Percentiles rank a stretch among this genome's conserved stretches.
Conservation (phyloP, 2,888 invertebrate genomes). For the Lochmaea crataegi region DNA sequence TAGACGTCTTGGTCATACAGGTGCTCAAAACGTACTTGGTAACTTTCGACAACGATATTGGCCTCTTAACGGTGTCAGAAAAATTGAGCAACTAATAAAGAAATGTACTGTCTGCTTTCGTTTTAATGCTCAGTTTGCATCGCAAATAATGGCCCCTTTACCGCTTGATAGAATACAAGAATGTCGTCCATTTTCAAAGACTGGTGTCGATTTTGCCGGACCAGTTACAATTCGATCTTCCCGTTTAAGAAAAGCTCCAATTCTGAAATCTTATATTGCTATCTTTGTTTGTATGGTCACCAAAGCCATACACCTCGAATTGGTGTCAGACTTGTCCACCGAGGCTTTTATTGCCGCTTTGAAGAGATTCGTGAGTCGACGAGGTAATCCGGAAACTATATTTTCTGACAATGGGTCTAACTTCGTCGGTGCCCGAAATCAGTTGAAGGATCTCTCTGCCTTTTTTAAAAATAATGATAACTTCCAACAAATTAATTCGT, state of each 20-base stretch:
- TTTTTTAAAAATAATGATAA: too few relatives aligned
- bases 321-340: slow-evolving; percentile 27
- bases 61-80: slow-evolving; percentile 39
- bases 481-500: not conserved
- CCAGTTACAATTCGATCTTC: too few relatives aligned
- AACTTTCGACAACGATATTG: slow-evolving; percentile 42
- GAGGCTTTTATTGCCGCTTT: slow-evolving; percentile 24
- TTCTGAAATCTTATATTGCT: not conserved
- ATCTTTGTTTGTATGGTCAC: slow-evolving; percentile 30
- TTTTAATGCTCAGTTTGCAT: not conserved
- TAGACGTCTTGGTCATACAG: slow-evolving; percentile 39
- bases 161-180: not conserved
- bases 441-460: not conserved
- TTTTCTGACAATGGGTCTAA: slow-evolving; percentile 31
- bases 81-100: not conserved
- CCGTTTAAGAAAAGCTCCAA: not conserved
- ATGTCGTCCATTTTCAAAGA: too few relatives aligned
- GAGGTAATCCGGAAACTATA: slow-evolving; percentile 29
- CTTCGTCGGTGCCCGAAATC: slow-evolving; percentile 22
- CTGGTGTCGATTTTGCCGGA: too few relatives aligned
- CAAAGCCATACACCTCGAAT: slow-evolving; percentile 28
- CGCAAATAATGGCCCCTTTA: slow-evolving; percentile 7
- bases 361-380: slow-evolving; percentile 33
- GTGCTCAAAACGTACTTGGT: slow-evolving; percentile 41
- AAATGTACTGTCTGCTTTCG: too few relatives aligned